A percentile compares a stretch with the other conserved stretches of the same genome.
These are phyloP conservation scores for Amazonetta brasiliensis DNA, from an alignment of 2,797 vertebrate species.

Conservation along the genomic window DNA sequence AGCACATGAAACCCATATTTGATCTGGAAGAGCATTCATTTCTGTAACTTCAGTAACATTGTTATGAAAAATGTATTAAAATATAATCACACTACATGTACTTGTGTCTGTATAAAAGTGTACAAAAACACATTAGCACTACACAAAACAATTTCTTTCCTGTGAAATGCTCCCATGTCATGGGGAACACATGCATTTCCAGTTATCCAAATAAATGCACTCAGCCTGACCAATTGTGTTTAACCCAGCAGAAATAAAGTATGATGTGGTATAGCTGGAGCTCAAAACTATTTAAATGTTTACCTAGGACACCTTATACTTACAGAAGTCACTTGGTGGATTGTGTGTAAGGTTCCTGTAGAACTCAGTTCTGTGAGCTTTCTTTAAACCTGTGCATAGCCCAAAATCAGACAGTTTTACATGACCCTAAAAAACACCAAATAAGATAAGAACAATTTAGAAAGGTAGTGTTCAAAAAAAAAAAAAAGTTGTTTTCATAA, in stretches of 20 bases:
- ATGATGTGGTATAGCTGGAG: not conserved
- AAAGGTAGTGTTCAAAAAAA: not conserved
- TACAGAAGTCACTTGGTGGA: constrained; percentile 98
- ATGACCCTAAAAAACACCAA: constrained; percentile 85
- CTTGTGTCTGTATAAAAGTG: fast-evolving
- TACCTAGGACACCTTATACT: constrained; percentile 71
- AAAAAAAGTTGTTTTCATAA: not conserved
- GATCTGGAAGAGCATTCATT: not conserved
- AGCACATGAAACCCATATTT: not conserved
- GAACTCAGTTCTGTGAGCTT: constrained; percentile 97
- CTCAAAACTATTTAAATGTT: not conserved
- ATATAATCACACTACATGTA: not conserved
- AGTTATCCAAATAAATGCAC: not conserved
- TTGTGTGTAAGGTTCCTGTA: constrained; percentile 97
- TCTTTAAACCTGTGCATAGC: constrained; percentile 97
- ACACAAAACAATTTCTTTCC: not conserved
- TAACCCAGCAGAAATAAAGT: not conserved
- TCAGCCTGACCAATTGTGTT: not conserved
- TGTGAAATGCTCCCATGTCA: not conserved
- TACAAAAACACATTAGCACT: not conserved
- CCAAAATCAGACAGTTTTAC: constrained; percentile 98
- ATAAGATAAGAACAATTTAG: not conserved
- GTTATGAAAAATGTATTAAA: not conserved
- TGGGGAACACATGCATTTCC: not conserved
- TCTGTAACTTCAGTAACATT: not conserved